phyloP scores from a whole-genome alignment of 2,113 vertebrate genomes.

The Parus major region DNA sequence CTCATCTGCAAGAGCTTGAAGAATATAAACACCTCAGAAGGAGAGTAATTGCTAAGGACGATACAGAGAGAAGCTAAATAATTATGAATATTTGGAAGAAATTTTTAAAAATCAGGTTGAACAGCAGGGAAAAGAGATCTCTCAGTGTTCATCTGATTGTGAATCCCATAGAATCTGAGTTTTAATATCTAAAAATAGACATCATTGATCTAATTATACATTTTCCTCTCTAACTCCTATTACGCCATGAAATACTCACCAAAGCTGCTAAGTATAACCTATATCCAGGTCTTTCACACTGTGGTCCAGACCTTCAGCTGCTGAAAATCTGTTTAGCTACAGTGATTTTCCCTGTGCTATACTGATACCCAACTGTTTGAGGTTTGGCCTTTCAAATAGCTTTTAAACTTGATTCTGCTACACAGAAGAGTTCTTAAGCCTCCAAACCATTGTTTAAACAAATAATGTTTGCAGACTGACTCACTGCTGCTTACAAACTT shows the following conservation, averaged over 20 bases:
- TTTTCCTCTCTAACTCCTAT: conserved; percentile 11
- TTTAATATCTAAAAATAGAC: conserved; percentile 39
- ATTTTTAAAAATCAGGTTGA: not conserved
- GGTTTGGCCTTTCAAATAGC: not conserved
- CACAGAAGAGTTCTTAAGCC: not conserved
- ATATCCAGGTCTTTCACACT: not conserved
- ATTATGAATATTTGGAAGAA: conserved; percentile 9
- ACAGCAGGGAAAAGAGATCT: conserved; percentile 18
- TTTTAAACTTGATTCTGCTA: not conserved
- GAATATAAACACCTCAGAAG: conserved; percentile 32
- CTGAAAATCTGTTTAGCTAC: not conserved
- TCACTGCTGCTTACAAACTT: not conserved
- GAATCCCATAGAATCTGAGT: not conserved
- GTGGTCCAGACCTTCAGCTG: conserved; percentile 9
- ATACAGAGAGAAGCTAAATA: not conserved
- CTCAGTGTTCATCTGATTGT: not conserved
- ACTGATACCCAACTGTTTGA: not conserved
- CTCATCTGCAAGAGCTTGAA: not conserved
- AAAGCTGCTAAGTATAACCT: not conserved
- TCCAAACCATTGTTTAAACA: not conserved
- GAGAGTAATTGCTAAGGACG: conserved; percentile 39
- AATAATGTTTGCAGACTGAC: not conserved
- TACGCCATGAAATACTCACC: not conserved
- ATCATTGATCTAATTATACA: conserved; percentile 25
- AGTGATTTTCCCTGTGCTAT: not conserved